Evolutionary conservation across 2,888 invertebrate species (phyloP), one percentile per base, ranked within the genome.

Genomic region (Melipona bicolor): DNA sequence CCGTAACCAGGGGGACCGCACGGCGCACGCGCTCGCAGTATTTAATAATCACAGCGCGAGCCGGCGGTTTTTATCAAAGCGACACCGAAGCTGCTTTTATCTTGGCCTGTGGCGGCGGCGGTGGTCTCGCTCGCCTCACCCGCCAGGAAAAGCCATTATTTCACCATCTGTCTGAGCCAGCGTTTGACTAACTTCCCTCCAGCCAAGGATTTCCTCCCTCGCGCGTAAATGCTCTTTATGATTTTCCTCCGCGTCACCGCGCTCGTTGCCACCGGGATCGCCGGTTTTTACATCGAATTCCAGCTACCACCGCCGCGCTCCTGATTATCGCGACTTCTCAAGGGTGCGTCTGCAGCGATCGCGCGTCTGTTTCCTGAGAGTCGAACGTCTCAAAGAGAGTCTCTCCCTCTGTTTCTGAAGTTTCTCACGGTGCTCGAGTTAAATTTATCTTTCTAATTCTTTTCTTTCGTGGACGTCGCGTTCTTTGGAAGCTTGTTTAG

Each of bases 121-220:
- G 61, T 59, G 52, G 32, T 52, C 79, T 74, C 74, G 36, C 49
- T 56, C 61, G 59, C 56, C 56, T 52, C 54, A 43, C 11, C 81
- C 71, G 50, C 52, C 52, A 54, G 81, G 73, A 74, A 79, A 81
- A 81, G 50, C 73, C 81, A 79, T 79, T 81, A 81, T 74, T 79
- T 73, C 69, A 36, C 69, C 73, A 79, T 73, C 71, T 62, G 81
- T 69, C 62, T 62, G 72, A 56, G 27, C 27, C 54, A 19, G 4
- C 72, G 79, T 81, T 79, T 79, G 73, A 81, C 73, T 68, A 73
- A 79, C 79, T 62, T 71, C 52, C 36, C 61, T 49, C 43, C 43
- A 36, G 65, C 77, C 27, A 21, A 50, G 56, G 64, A 75, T 69
- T 69, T 74, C 52, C 59, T 24, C 27, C 43, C 43, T 9, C 59